phyloP scores from a whole-genome alignment of 2,113 vertebrate genomes.

The Pica pica region DNA sequence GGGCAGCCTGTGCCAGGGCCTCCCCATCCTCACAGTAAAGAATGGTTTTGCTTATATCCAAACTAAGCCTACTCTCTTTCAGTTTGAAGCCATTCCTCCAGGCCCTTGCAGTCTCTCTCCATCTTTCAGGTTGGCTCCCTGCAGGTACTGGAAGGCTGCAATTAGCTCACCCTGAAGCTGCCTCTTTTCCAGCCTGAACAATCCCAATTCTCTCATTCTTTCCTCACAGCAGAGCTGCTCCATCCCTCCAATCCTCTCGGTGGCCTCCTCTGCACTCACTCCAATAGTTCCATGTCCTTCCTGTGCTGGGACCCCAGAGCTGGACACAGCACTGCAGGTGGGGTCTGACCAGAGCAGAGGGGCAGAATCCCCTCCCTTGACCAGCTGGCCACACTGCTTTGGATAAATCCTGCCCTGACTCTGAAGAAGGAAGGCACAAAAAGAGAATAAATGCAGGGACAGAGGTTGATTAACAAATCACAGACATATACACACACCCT shows the following conservation, averaged over 20 bases:
- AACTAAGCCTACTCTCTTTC: not conserved
- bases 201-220: not conserved
- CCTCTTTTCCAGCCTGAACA: not conserved
- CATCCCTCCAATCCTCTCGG: not conserved
- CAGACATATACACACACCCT: not conserved
- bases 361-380: not conserved
- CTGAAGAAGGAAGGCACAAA: not conserved
- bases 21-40: fast-evolving
- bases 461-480: not conserved
- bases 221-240: not conserved
- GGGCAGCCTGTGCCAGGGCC: not conserved
- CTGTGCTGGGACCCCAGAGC: not conserved
- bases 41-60: not conserved
- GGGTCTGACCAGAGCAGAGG: not conserved
- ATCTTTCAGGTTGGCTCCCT: not conserved
- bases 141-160: not conserved
- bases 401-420: not conserved
- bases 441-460: not conserved
- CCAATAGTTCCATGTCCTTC: not conserved
- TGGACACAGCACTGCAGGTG: not conserved
- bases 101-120: not conserved
- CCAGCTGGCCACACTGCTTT: not conserved
- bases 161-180: fast-evolving
- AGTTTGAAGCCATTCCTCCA: not conserved
- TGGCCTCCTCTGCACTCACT: not conserved